Conservation (phyloP, 2,797 vertebrate genomes). For the Lophotriccus pileatus region DNA sequence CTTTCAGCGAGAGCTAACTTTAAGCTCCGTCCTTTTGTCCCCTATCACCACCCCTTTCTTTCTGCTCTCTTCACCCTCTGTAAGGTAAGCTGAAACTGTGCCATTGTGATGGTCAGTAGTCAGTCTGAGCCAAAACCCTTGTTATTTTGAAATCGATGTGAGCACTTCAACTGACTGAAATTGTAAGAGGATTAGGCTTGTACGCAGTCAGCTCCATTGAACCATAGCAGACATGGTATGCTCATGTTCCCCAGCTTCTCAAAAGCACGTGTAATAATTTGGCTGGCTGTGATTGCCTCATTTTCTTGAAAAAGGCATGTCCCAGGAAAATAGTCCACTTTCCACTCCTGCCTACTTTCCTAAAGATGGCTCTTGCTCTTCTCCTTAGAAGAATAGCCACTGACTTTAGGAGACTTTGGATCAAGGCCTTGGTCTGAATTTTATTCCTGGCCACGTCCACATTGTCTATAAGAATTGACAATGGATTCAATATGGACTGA, state of each 20-base stretch:
- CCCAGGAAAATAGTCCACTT: background rate
- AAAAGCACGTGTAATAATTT: background rate
- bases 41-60: background rate
- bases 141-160: background rate
- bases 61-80: background rate
- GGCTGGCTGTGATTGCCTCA: background rate
- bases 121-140: background rate
- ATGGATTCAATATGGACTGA: background rate
- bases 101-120: background rate
- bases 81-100: background rate
- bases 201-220: background rate
- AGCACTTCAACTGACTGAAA: background rate
- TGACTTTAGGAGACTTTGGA: background rate
- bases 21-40: background rate
- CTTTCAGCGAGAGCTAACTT: background rate
- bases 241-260: background rate
- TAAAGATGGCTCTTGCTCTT: background rate
- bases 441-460: background rate
- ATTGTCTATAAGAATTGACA: background rate
- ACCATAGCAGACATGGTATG: background rate
- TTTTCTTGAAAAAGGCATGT: background rate
- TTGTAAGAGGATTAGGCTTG: conserved; percentile 28
- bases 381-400: background rate
- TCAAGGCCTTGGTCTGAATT: background rate
- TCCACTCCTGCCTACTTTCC: background rate